Base-by-base conservation (phyloP, 2,888 invertebrate genomes). In the Hemithea aestivaria region DNA sequence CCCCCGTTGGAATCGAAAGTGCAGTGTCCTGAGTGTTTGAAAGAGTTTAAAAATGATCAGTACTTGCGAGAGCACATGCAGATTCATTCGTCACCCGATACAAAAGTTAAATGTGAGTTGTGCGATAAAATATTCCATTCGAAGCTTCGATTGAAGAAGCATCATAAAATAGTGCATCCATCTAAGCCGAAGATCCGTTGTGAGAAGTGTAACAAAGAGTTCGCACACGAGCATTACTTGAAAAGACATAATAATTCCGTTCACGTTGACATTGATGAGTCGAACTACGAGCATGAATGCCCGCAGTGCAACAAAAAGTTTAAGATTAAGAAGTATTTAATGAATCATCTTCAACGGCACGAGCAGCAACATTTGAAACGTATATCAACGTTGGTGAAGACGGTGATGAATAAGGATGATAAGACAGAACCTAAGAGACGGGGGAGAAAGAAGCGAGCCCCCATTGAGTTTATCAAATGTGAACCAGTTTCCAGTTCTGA, bases 51-150 rank as follows among this genome's bases (percentile, higher is more conserved):
- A 40, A 87, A 87, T 31, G 85, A 85, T 22, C 84, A 85, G 46
- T 87, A 87, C 38, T 44, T 87, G 0, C 80, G 78, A 29, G 84
- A 84, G 27, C 87, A 87, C 29, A 87, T 87, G 85, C 84, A 85
- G 22, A 73, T 87, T 0, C 85, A 85, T 27, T 77, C 84, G 0
- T 71, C 83, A 0, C 51, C 73, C 0, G 83, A 85, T 10, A 73
- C 74, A 0, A 84, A 87, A 37, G 77, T 87, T 0, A 70, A 79
- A 42, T 87, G 87, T n/a, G 84, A 84, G 5, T 36, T 83, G 0
- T 87, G 87, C 22, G 79, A 85, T 20, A 87, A 87, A 20, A 69
- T 64, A 21, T 87, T 87, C 35, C 84, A 84, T 29, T 85, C 85
- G 0, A 73, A 72, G 0, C 64, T 84, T 0, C 81, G 87, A 27